A percentile compares a stretch with the other conserved stretches of the same genome.
phyloP scores from a whole-genome alignment of 2,797 vertebrate species.

The Paguma larvata region DNA sequence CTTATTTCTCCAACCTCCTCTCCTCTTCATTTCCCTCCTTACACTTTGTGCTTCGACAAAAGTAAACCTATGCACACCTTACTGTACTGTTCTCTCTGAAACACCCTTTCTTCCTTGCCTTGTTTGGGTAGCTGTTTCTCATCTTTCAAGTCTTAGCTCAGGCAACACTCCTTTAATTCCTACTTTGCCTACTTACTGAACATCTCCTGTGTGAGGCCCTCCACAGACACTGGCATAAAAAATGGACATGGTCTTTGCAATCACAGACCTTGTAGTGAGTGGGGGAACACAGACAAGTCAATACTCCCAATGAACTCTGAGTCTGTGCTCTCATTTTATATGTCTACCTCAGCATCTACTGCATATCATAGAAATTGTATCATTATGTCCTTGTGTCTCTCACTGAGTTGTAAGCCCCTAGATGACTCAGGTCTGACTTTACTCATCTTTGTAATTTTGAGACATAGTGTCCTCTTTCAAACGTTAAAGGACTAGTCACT shows the following conservation, averaged over 20 bases:
- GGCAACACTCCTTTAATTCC: background rate
- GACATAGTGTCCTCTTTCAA: background rate
- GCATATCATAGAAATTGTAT: background rate
- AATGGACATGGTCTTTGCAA: background rate
- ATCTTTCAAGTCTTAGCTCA: background rate
- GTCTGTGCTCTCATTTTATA: background rate
- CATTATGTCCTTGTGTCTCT: background rate
- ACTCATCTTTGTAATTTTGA: background rate
- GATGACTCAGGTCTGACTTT: background rate
- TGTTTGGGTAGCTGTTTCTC: background rate
- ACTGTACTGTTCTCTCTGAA: background rate
- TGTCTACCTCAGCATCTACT: background rate
- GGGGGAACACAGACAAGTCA: background rate
- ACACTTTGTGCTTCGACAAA: background rate
- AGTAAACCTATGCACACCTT: background rate
- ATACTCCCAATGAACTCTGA: background rate
- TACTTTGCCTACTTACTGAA: background rate
- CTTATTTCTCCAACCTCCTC: background rate
- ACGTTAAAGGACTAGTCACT: background rate
- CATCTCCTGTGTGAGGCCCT: background rate
- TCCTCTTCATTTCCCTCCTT: background rate
- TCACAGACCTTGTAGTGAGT: background rate
- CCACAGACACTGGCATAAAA: background rate
- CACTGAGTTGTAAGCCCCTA: background rate
- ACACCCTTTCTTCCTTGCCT: background rate